These are phyloP conservation scores for Callipepla squamata DNA, from an alignment of 2,113 vertebrate species.

Conservation along the genomic window DNA sequence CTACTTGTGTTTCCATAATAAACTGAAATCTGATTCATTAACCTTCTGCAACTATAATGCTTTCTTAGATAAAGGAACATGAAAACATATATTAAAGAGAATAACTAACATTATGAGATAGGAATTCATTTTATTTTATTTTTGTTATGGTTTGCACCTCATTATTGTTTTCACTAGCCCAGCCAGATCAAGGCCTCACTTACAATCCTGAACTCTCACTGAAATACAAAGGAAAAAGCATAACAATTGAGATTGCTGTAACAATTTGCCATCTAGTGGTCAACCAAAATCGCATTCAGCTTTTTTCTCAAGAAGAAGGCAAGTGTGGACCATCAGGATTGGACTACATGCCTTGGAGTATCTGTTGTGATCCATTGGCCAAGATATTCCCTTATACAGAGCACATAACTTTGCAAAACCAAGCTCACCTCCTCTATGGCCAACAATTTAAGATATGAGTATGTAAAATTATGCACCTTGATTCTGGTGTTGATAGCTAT, in stretches of 20 bases:
- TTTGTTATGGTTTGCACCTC: not conserved
- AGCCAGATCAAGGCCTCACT: not conserved
- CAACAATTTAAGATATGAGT: not conserved
- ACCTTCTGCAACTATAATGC: not conserved
- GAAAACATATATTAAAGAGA: too few relatives aligned
- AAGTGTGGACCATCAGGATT: accelerated
- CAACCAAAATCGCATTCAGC: accelerated
- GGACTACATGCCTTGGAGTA: not conserved
- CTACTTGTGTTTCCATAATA: not conserved
- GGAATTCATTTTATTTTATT: not conserved
- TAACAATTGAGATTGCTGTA: not conserved
- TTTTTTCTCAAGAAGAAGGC: accelerated
- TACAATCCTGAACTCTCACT: accelerated
- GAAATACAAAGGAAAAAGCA: accelerated
- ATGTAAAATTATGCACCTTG: not conserved
- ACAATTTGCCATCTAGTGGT: constrained; percentile 56
- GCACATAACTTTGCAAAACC: not conserved
- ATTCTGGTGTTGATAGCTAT: not conserved
- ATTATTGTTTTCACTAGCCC: not conserved
- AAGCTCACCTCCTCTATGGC: not conserved
- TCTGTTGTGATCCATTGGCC: accelerated
- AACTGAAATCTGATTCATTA: not conserved
- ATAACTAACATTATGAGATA: not conserved
- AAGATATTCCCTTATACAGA: not conserved
- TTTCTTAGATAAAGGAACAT: not conserved